A percentile compares a stretch with the other conserved stretches of the same genome.
Evolutionary conservation across 1,140 invertebrate species (phyloP).

Genomic region (Zaprionus tsacasi): DNA sequence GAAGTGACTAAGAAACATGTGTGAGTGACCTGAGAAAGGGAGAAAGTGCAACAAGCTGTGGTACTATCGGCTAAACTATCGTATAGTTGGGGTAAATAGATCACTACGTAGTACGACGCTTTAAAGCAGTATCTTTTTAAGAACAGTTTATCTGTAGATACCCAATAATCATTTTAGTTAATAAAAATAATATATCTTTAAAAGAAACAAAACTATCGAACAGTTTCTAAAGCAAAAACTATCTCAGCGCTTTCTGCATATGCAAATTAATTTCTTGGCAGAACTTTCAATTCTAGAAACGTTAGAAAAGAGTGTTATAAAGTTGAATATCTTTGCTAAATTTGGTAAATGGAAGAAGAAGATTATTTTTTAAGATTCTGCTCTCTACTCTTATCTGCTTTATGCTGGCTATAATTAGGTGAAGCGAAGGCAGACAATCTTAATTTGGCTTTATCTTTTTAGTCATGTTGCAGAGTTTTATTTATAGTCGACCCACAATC

Average conservation of each 20-base stretch:
- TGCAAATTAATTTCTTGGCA: background rate
- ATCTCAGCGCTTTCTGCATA: too few relatives aligned
- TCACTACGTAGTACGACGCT: too few relatives aligned
- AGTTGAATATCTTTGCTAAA: background rate
- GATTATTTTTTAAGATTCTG: background rate
- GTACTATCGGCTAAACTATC: background rate
- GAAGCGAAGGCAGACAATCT: background rate
- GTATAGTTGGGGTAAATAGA: background rate
- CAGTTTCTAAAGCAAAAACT: background rate
- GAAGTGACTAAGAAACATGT: background rate
- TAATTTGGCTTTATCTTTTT: constrained; percentile 9
- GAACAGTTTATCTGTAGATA: too few relatives aligned
- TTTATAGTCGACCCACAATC: constrained; percentile 8
- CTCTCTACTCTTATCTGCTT: background rate
- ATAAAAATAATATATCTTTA: too few relatives aligned
- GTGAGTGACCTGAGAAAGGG: background rate
- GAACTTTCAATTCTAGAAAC: background rate
- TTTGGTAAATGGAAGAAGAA: background rate
- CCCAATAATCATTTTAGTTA: too few relatives aligned
- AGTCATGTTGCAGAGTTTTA: background rate
- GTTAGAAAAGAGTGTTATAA: background rate
- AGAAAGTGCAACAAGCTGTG: background rate
- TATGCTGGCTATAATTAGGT: background rate
- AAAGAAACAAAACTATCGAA: too few relatives aligned
- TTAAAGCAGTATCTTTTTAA: too few relatives aligned